phyloP scores from a whole-genome alignment of 2,888 invertebrate species.

The Allolobophora icterica region DNA sequence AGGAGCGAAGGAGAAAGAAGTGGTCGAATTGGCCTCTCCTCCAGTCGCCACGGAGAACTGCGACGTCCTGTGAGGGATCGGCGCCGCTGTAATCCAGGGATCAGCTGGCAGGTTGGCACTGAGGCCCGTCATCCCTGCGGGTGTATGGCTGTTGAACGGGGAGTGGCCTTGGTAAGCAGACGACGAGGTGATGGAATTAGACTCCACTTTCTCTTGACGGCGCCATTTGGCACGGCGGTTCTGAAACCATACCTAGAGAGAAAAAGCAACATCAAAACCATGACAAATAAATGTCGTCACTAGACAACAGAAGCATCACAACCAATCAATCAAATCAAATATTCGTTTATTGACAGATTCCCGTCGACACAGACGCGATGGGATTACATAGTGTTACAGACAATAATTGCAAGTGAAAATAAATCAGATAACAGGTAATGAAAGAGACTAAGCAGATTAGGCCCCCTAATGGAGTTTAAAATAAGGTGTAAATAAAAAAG shows the following conservation, averaged over 20 bases:
- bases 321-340: too few relatives aligned
- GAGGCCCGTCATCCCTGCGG: background rate
- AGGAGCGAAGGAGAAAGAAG: background rate
- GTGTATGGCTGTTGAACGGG: background rate
- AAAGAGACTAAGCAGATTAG: too few relatives aligned
- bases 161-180: background rate
- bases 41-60: background rate
- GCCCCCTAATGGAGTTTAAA: too few relatives aligned
- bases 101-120: background rate
- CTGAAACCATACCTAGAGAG: constrained; percentile 88
- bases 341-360: too few relatives aligned
- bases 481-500: too few relatives aligned
- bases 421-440: too few relatives aligned
- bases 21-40: background rate
- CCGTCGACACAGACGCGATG: too few relatives aligned
- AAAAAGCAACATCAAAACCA: background rate
- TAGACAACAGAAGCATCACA: background rate
- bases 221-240: constrained; percentile 95
- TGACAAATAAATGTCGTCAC: background rate
- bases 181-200: constrained; percentile 22
- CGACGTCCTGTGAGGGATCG: background rate
- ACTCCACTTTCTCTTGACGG: constrained; percentile 93
- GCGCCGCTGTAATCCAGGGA: background rate
- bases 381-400: too few relatives aligned
- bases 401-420: too few relatives aligned